Evolutionary conservation across 2,113 vertebrate species (phyloP).

Genomic region (Melozone crissalis): DNA sequence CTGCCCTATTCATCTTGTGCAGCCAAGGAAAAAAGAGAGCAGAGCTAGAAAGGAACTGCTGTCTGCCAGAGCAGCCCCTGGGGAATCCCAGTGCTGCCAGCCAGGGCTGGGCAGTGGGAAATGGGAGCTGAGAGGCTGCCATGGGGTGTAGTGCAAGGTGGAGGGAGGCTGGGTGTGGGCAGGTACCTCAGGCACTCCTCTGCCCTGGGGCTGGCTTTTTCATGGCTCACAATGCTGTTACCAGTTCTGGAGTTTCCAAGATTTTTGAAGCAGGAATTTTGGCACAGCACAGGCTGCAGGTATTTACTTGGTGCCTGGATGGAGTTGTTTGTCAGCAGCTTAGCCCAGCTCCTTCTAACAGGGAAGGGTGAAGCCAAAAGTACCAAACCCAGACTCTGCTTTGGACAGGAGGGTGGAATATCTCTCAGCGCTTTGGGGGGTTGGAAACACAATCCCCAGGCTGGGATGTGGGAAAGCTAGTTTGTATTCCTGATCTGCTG

Average conservation of each 20-base stretch:
- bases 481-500: background rate
- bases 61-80: conserved; percentile 18
- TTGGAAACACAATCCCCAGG: background rate
- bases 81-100: conserved; percentile 7
- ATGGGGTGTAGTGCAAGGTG: fast-evolving
- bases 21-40: background rate
- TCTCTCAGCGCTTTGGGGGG: fast-evolving
- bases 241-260: background rate
- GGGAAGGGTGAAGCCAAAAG: background rate
- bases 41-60: background rate
- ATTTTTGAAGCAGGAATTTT: background rate
- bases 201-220: background rate
- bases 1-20: conserved; percentile 35
- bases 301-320: background rate
- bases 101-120: background rate
- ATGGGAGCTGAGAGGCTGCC: background rate
- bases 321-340: background rate
- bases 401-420: background rate
- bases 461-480: background rate
- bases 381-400: background rate
- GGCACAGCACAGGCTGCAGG: background rate
- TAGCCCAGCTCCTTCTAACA: background rate
- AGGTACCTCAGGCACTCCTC: background rate
- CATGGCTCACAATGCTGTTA: fast-evolving
- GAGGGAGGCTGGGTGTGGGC: background rate